phyloP scores from a whole-genome alignment of 2,113 vertebrate genomes.

The Triplophysa dalaica region DNA sequence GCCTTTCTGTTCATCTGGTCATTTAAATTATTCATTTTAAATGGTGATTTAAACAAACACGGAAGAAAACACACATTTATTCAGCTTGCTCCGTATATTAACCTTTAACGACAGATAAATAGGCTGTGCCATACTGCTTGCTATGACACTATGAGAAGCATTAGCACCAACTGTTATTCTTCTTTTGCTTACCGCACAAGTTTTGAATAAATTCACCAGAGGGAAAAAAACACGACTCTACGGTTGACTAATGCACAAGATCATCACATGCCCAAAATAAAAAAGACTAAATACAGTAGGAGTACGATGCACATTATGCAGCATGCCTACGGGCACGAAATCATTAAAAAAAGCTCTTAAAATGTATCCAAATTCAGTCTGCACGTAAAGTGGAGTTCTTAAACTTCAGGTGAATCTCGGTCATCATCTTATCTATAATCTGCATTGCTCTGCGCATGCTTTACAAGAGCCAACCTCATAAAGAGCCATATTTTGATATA shows the following conservation, averaged over 20 bases:
- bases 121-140: not conserved
- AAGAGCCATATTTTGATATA: not conserved
- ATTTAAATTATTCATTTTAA: conserved; percentile 32
- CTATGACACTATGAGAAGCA: not conserved
- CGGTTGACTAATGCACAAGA: too few relatives aligned
- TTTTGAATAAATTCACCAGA: not conserved
- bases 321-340: not conserved
- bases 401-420: not conserved
- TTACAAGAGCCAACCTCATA: not conserved
- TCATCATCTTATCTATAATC: not conserved
- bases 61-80: conserved; percentile 27
- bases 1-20: conserved; percentile 4
- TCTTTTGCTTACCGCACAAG: not conserved
- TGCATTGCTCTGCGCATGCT: not conserved
- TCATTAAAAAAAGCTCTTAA: not conserved
- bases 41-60: not conserved
- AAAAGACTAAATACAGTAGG: not conserved
- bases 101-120: conserved; percentile 16
- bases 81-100: conserved; percentile 6
- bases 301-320: not conserved
- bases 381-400: not conserved
- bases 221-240: too few relatives aligned
- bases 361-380: not conserved
- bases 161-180: not conserved
- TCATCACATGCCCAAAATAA: not conserved